Evolutionary conservation across 2,113 vertebrate species (phyloP).

Genomic region (Elaphurus davidianus): DNA sequence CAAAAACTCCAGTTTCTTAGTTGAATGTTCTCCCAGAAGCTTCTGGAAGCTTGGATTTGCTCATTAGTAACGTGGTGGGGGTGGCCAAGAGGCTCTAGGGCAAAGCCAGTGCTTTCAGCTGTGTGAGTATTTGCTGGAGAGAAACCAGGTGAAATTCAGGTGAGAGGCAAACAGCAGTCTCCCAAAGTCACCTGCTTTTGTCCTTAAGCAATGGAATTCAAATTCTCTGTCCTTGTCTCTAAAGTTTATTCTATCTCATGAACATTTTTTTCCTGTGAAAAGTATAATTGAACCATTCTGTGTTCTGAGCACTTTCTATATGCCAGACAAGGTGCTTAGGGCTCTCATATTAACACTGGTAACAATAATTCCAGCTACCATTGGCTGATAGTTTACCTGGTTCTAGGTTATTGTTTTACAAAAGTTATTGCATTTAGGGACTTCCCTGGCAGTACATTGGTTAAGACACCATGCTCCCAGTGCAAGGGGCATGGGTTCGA

Average conservation of each 20-base stretch:
- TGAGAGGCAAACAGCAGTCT: background rate
- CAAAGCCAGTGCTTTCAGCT: background rate
- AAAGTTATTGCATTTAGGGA: background rate
- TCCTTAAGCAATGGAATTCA: background rate
- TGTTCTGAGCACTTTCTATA: background rate
- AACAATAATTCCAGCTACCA: background rate
- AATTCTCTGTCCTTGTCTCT: background rate
- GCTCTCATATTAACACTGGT: background rate
- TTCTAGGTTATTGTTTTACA: background rate
- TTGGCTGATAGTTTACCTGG: background rate
- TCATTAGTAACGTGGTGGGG: background rate
- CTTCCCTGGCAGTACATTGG: background rate
- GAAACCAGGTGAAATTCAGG: background rate
- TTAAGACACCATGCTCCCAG: background rate
- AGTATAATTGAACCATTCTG: background rate
- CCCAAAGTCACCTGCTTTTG: background rate
- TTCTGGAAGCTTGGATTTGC: background rate
- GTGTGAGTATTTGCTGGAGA: background rate
- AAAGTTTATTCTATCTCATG: background rate
- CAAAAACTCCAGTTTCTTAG: slow-evolving; percentile 37
- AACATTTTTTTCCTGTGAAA: background rate
- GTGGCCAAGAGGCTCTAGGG: background rate
- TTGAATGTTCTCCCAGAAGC: slow-evolving; percentile 14
- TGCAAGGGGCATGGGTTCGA: background rate
- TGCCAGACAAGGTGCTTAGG: background rate